Evolutionary conservation across 2,113 vertebrate genomes (phyloP).

Genomic region (Channa maculata): DNA sequence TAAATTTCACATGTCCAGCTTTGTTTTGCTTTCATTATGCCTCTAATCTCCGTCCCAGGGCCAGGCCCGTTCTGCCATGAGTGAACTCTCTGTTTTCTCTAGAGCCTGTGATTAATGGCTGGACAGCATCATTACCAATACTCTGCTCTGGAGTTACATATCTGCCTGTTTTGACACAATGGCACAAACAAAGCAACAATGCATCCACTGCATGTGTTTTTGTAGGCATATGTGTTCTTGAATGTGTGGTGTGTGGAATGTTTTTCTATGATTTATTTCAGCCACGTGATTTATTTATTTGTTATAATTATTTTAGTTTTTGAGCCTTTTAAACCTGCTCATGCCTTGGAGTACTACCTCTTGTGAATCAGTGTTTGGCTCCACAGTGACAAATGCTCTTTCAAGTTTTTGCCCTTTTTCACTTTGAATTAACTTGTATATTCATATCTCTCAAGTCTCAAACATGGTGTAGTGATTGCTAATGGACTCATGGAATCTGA

Average conservation of each 20-base stretch:
- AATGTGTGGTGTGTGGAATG: constrained; percentile 10
- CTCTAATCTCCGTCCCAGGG: constrained; percentile 84
- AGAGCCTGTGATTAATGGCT: constrained; percentile 82
- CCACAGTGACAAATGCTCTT: constrained; percentile 5
- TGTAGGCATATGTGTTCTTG: not conserved
- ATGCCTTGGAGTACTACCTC: not conserved
- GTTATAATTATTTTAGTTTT: too few relatives aligned
- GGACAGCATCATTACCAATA: constrained; percentile 78
- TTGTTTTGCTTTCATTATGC: constrained; percentile 88
- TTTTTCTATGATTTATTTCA: constrained; percentile 10
- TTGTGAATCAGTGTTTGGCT: not conserved
- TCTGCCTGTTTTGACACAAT: constrained; percentile 73
- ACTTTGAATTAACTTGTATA: constrained; percentile 26
- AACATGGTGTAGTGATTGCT: constrained; percentile 39
- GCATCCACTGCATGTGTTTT: constrained; percentile 11
- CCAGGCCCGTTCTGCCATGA: constrained; percentile 76
- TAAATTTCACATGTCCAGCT: constrained; percentile 88
- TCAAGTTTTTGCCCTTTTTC: constrained; percentile 9
- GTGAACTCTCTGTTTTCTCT: constrained; percentile 84
- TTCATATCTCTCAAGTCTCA: constrained; percentile 36
- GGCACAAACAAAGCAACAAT: constrained; percentile 54
- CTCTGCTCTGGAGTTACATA: constrained; percentile 74
- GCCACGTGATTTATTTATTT: not conserved
- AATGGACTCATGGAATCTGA: constrained; percentile 72
- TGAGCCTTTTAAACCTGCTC: too few relatives aligned